Base-by-base conservation (phyloP, 2,888 invertebrate genomes). In the Caenorhabditis sp. region DNA sequence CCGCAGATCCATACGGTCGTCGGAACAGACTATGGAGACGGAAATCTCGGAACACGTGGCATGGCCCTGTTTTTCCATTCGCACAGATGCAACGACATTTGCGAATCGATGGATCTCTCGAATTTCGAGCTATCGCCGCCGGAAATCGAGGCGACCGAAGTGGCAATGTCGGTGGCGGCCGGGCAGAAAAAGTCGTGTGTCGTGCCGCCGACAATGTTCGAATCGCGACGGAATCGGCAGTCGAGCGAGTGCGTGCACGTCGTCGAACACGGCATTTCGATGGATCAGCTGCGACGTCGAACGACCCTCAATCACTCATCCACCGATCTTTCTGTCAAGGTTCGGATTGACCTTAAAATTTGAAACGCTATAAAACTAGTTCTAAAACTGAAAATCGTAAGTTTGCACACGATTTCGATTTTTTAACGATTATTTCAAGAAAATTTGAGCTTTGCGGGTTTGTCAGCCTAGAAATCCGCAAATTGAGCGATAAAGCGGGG, bases 21-120 rank as follows among this genome's bases (percentile, higher is more conserved):
- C 45, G 91, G 91, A 70, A 83, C 85, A 27, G 89, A 90, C 30
- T 92, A 92, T 82, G 91, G 91, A 6, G 92, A 92, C 81, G 92
- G 92, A 4, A 92, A 92, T 84, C 89, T 92, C 48, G 92, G 92
- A 17, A 90, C 91, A 1, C 68, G 81, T 6, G 92, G 92, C 46
- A 92, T 92, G 92, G 92, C 92, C 0, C 89, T 92, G 15, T 92
- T 92, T 89, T 92, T 92, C 86, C 91, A 92, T 84, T 91, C 92
- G 0, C 92, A 92, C 82, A 86, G 88, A 15, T 92, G 92, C 88
- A 92, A 92, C 86, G 87, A 89, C 46, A 92, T 92, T 82, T 92
- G 92, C 79, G 83, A 89, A 43, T 89, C 90, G 62, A 89, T 92
- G 37, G 89, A 90, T 7, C 89, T 92, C 11, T 90, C 91, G 6